Percentiles rank a stretch among this genome's conserved stretches.
Evolutionary conservation across 2,888 invertebrate species (phyloP).

Genomic region (Dione juno): DNA sequence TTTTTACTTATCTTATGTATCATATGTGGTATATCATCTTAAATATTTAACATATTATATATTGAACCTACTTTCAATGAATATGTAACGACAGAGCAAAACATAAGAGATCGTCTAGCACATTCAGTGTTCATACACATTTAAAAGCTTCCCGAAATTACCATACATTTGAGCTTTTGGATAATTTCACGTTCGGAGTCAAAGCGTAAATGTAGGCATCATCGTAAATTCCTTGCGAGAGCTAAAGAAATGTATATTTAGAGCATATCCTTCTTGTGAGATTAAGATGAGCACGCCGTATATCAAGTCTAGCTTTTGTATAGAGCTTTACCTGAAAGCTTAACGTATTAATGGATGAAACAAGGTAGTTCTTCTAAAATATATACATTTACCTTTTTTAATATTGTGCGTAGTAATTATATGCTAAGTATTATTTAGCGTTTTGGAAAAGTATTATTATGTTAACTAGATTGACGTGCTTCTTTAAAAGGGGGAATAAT

Average conservation of each 20-base stretch:
- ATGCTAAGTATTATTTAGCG: too few species aligned
- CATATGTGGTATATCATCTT: too few species aligned
- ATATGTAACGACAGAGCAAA: not conserved
- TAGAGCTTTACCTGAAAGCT: not conserved
- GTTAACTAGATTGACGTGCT: too few species aligned
- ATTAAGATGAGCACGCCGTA: constrained; percentile 19
- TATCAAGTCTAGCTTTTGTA: constrained; percentile 13
- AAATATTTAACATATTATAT: too few species aligned
- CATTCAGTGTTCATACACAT: not conserved
- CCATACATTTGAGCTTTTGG: constrained; percentile 22
- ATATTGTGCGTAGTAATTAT: too few species aligned
- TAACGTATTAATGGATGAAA: constrained; percentile 3
- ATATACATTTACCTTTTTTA: too few species aligned
- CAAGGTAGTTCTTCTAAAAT: not conserved
- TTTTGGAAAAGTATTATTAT: too few species aligned
- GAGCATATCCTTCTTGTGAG: constrained; percentile 20
- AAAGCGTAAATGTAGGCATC: constrained; percentile 30
- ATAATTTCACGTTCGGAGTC: constrained; percentile 33
- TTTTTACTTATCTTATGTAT: not conserved
- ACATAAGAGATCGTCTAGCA: not conserved
- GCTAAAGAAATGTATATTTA: constrained; percentile 30
- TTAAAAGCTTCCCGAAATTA: constrained; percentile 9
- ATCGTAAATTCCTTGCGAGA: constrained; percentile 31
- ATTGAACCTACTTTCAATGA: not conserved
- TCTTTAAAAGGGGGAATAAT: too few species aligned